A percentile compares a stretch with the other conserved stretches of the same genome.
Conservation (phyloP, 2,888 invertebrate species). For the Mechanitis mazaeus region DNA sequence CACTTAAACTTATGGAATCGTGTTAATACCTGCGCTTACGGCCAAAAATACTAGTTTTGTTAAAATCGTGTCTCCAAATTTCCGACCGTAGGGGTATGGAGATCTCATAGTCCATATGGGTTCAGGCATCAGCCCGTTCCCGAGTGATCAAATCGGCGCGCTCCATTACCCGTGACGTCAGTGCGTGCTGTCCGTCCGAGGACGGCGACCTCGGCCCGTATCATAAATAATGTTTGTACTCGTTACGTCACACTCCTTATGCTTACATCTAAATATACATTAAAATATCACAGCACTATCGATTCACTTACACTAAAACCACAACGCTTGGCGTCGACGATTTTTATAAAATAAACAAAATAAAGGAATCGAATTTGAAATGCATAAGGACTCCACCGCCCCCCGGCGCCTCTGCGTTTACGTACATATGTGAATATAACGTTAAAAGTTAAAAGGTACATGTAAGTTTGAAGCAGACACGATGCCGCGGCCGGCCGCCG, state of each 20-base stretch:
- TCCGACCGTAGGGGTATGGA: no score
- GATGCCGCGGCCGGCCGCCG: no score
- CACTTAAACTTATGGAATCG: background rate
- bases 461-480: background rate
- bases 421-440: background rate
- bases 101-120: slow-evolving; percentile 21
- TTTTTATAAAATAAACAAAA: slow-evolving; percentile 44
- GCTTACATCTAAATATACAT: slow-evolving; percentile 72
- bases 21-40: no score
- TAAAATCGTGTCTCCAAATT: no score
- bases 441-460: background rate
- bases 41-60: no score
- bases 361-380: slow-evolving; percentile 70
- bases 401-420: background rate
- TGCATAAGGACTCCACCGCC: slow-evolving; percentile 52
- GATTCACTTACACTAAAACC: slow-evolving; percentile 72
- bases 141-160: no score
- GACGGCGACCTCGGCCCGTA: slow-evolving; percentile 11
- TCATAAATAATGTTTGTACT: slow-evolving; percentile 65
- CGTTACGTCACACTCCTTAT: slow-evolving; percentile 59
- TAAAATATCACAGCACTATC: slow-evolving; percentile 77
- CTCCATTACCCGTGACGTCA: background rate
- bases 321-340: slow-evolving; percentile 63
- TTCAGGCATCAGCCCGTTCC: slow-evolving; percentile 7
- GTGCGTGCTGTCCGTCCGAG: background rate